Evolutionary conservation across 2,797 vertebrate genomes (phyloP).

Genomic region (Falco peregrinus): DNA sequence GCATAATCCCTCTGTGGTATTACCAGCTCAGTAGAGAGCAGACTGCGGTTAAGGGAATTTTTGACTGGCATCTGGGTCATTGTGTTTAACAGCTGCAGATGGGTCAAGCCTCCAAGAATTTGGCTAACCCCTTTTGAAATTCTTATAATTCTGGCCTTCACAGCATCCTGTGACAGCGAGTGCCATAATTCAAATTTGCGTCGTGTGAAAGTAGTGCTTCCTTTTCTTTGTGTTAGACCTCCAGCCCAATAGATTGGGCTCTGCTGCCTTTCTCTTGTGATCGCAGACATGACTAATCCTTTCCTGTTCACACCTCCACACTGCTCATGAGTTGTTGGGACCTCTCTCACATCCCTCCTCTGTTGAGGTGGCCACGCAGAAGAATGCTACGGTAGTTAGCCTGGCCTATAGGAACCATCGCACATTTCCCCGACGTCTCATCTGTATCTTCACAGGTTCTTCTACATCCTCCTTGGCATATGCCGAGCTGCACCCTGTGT

Average conservation of each 20-base stretch:
- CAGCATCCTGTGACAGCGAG: not conserved
- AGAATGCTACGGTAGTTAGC: not conserved
- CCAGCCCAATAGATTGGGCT: not conserved
- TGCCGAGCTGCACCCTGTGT: not conserved
- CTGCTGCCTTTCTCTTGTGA: not conserved
- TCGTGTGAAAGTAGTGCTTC: not conserved
- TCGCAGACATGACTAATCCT: not conserved
- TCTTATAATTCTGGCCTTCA: not conserved
- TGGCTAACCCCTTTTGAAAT: not conserved
- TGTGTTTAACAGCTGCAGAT: constrained; percentile 58
- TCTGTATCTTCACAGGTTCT: not conserved
- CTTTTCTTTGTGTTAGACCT: not conserved
- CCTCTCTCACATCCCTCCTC: not conserved
- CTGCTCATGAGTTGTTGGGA: not conserved
- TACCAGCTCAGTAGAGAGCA: not conserved
- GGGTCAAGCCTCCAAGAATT: constrained; percentile 14
- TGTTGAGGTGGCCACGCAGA: not conserved
- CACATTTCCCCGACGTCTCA: fast-evolving
- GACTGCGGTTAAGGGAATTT: not conserved
- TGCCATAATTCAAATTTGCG: not conserved
- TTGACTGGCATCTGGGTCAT: constrained; percentile 37
- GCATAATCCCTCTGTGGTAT: not conserved
- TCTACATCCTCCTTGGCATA: not conserved
- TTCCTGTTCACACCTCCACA: not conserved
- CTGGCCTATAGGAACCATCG: not conserved